Base-by-base conservation (phyloP, 2,888 invertebrate species). In the Andrena bicolor region DNA sequence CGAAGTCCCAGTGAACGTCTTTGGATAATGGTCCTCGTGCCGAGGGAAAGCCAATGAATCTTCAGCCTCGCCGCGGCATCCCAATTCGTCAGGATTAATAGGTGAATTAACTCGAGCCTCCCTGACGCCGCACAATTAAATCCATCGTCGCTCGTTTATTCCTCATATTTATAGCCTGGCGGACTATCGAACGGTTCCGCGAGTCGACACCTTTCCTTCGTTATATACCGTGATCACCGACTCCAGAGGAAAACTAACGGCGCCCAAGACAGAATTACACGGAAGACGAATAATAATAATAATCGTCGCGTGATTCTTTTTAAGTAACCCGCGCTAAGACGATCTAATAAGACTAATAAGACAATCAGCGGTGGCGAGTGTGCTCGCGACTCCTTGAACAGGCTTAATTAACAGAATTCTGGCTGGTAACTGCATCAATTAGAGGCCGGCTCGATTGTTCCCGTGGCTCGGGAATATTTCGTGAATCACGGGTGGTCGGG, bases 381-480 rank as follows among this genome's bases (percentile, higher is more conserved):
- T 64, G 51, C 66, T 60, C 68, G 79, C 61, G 48, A 72, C 68
- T 80, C 75, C 68, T 16, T 2, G 60, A 79, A 64, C 28, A 35
- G 28, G 71, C 49, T 64, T 69, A 83, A 83, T 83, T 83, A 83
- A 66, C 79, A 48, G 65, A 26, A 63, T 48, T 28, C 16, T 35
- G 56, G 41, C 49, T 51, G 60, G 66, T 83, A 84, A 83, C 84
- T 66, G 84, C 76, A 83, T 76, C 76, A 83, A 84, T 84, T 78
- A 81, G 71, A 68, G 53, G 30, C 75, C 61, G 6, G 13, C 10
- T 30, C 75, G 64, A 83, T 83, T 83, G 83, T 83, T 81, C 69
- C 41, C 74, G 63, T 66, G 60, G 23, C 32, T 0, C 56, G 66
- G 28, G 69, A 70, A 76, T 76, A 83, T 61, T 86, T 78, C 70